phyloP scores from a whole-genome alignment of 2,888 invertebrate species.

The Folsomia manolachei region DNA sequence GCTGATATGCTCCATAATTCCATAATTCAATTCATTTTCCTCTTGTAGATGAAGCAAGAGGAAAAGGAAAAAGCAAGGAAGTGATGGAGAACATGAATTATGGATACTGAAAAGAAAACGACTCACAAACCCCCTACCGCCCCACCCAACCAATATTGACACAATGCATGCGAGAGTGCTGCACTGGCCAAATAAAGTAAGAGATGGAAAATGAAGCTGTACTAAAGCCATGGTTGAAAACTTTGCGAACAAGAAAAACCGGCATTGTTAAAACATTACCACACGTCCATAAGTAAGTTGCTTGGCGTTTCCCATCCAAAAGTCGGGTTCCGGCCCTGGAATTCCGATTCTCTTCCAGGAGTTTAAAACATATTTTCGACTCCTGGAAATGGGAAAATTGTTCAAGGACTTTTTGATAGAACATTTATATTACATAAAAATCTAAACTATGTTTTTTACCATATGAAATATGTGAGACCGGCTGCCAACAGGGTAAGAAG shows the following conservation, averaged over 20 bases:
- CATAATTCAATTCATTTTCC: conserved; percentile 20
- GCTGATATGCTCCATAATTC: conserved; percentile 16
- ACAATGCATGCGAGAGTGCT: no score
- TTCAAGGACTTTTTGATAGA: neutral
- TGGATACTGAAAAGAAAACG: neutral
- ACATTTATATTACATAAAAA: neutral
- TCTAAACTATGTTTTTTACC: conserved; percentile 28
- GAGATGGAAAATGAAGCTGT: no score
- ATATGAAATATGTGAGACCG: conserved; percentile 42
- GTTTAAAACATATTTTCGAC: conserved; percentile 43
- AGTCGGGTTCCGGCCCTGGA: conserved; percentile 47
- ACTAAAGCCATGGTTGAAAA: no score
- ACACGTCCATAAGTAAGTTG: conserved; percentile 47
- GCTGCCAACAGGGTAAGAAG: conserved; percentile 28
- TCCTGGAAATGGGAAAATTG: conserved; percentile 27
- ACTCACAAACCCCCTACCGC: neutral
- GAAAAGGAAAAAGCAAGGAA: neutral
- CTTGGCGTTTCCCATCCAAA: conserved; percentile 49
- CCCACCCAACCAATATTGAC: neutral
- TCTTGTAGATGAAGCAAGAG: neutral
- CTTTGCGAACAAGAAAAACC: no score
- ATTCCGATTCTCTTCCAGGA: conserved; percentile 49
- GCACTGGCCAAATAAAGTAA: no score
- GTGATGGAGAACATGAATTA: neutral
- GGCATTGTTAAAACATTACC: conserved; percentile 30